Percentiles rank a stretch among this genome's conserved stretches.
Conservation (phyloP, 1,140 invertebrate genomes). For the Papilio machaon region DNA sequence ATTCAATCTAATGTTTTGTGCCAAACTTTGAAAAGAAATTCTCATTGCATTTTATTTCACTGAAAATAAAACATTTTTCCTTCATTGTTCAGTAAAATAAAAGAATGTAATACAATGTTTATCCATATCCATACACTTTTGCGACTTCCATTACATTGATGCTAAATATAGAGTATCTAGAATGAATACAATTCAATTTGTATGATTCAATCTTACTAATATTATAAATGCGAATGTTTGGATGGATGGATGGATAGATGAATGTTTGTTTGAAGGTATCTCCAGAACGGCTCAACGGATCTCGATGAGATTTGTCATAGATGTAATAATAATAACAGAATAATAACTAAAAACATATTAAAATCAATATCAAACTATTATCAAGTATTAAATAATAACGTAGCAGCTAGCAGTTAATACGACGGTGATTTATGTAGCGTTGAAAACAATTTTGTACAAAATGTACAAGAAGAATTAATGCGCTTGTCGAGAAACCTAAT, state of each 20-base stretch:
- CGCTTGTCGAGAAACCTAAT: neutral
- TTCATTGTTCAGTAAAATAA: constrained; percentile 12
- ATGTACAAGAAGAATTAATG: constrained; percentile 4
- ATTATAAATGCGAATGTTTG: no score
- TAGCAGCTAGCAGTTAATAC: neutral
- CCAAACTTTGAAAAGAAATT: constrained; percentile 7
- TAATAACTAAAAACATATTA: neutral
- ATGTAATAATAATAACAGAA: no score
- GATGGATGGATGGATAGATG: no score
- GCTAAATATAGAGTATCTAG: neutral
- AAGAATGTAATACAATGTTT: constrained; percentile 15
- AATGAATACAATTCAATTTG: neutral
- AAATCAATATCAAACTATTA: neutral
- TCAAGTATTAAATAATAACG: neutral
- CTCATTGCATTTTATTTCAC: constrained; percentile 8
- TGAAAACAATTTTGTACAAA: constrained; percentile 20
- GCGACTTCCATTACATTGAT: neutral
- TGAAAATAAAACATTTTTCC: neutral
- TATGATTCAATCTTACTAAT: no score
- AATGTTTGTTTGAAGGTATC: no score
- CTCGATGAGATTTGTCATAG: no score
- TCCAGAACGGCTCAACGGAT: no score
- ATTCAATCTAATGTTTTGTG: no score
- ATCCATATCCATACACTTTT: neutral
- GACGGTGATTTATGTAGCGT: neutral